Percentiles rank a stretch among this genome's conserved stretches.
phyloP scores from a whole-genome alignment of 2,888 invertebrate species.

The Rhagonycha fulva region DNA sequence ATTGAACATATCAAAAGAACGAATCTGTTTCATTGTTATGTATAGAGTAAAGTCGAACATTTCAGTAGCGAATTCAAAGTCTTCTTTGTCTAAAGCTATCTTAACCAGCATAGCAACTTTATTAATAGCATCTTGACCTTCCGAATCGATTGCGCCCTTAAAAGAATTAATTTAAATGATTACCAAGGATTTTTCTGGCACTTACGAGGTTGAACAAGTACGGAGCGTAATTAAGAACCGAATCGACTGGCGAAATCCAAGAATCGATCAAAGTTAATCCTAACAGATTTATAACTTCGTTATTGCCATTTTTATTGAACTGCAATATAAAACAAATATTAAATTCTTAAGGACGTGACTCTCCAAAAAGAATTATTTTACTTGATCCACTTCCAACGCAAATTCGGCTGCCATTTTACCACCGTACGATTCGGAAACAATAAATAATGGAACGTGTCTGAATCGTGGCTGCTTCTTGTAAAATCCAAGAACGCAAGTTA shows the following conservation, averaged over 20 bases:
- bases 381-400: constrained; percentile 16
- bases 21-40: constrained; percentile 65
- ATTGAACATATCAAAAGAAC: constrained; percentile 80
- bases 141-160: constrained; percentile 69
- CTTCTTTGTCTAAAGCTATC: constrained; percentile 57
- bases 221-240: constrained; percentile 82
- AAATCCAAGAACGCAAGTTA: constrained; percentile 58
- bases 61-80: constrained; percentile 36
- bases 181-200: not conserved
- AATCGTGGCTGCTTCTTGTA: constrained; percentile 59
- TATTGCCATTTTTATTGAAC: constrained; percentile 35
- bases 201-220: constrained; percentile 72
- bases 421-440: constrained; percentile 68
- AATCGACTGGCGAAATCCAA: constrained; percentile 88
- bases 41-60: constrained; percentile 67
- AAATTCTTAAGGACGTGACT: not conserved
- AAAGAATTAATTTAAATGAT: constrained; percentile 1
- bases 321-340: constrained; percentile 8
- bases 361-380: constrained; percentile 30
- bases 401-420: constrained; percentile 61
- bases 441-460: constrained; percentile 60
- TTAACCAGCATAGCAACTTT: constrained; percentile 61
- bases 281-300: constrained; percentile 64
- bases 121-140: constrained; percentile 66
- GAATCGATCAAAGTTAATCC: constrained; percentile 87